Percentiles rank a stretch among this genome's conserved stretches.
Evolutionary conservation across 2,113 vertebrate genomes (phyloP).

Genomic region (Albula glossodonta): DNA sequence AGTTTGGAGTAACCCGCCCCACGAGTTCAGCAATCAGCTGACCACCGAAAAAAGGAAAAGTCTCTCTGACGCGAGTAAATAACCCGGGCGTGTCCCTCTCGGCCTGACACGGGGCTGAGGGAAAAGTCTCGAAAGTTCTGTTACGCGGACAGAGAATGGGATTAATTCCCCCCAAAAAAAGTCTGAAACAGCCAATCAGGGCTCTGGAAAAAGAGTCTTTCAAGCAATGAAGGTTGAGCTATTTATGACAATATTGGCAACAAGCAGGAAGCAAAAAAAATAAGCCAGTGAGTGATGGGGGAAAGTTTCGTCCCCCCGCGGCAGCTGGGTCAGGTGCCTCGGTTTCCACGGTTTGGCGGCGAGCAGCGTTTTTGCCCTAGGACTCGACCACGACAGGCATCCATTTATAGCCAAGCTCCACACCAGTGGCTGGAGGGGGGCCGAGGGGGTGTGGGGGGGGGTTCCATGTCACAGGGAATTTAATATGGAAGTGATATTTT

Average conservation of each 20-base stretch:
- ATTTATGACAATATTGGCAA: conserved; percentile 11
- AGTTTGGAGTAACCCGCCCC: conserved; percentile 42
- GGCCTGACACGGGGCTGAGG: neutral
- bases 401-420: conserved; percentile 31
- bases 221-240: neutral
- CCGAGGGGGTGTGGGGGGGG: neutral
- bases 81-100: conserved; percentile 13
- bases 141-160: conserved; percentile 2
- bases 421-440: neutral
- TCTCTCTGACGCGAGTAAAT: conserved; percentile 45
- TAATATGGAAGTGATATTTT: conserved; percentile 35
- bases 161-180: neutral
- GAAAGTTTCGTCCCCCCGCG: neutral
- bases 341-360: neutral
- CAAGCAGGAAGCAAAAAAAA: neutral
- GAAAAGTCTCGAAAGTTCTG: conserved; percentile 1
- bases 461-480: conserved; percentile 23
- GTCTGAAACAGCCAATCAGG: neutral
- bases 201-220: neutral
- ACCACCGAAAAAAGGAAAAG: conserved; percentile 29
- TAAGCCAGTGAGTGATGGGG: neutral
- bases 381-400: neutral
- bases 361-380: neutral
- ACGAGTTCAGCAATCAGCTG: conserved; percentile 36
- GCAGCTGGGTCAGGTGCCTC: neutral